Conservation (phyloP, 1,140 invertebrate genomes). For the Planococcus citri region DNA sequence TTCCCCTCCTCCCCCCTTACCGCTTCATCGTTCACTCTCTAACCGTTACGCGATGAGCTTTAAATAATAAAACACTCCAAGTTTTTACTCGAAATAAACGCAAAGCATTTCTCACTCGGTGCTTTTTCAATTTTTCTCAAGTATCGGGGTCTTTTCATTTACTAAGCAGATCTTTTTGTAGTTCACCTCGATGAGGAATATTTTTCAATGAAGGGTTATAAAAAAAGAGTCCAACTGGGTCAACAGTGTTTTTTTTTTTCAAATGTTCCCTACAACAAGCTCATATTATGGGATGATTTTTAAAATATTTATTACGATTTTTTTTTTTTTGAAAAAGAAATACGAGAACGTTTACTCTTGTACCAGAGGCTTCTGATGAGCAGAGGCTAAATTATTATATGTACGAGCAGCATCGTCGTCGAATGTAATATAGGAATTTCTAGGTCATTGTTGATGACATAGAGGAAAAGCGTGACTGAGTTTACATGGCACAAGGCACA, state of each 20-base stretch:
- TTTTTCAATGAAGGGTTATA: not conserved
- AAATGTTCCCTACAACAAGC: not conserved
- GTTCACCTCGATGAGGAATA: not conserved
- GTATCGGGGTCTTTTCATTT: not conserved
- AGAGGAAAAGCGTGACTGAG: not conserved
- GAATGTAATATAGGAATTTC: not conserved
- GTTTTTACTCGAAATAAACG: not conserved
- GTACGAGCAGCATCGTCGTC: too few relatives aligned
- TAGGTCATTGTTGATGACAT: not conserved
- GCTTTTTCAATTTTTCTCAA: not conserved
- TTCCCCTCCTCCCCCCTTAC: too few relatives aligned
- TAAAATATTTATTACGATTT: not conserved
- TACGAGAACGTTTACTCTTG: too few relatives aligned
- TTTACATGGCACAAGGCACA: not conserved
- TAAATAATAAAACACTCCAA: too few relatives aligned
- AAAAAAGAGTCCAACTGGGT: not conserved
- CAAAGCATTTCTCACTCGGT: not conserved
- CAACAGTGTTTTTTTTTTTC: not conserved
- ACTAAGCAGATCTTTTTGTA: not conserved
- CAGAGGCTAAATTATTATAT: too few relatives aligned
- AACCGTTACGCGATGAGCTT: too few relatives aligned
- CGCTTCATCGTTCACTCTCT: too few relatives aligned
- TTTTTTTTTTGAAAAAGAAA: not conserved
- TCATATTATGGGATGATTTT: not conserved
- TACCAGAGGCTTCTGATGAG: too few relatives aligned